Base-by-base conservation (phyloP, 2,888 invertebrate species). In the Rhabditoides inermis region DNA sequence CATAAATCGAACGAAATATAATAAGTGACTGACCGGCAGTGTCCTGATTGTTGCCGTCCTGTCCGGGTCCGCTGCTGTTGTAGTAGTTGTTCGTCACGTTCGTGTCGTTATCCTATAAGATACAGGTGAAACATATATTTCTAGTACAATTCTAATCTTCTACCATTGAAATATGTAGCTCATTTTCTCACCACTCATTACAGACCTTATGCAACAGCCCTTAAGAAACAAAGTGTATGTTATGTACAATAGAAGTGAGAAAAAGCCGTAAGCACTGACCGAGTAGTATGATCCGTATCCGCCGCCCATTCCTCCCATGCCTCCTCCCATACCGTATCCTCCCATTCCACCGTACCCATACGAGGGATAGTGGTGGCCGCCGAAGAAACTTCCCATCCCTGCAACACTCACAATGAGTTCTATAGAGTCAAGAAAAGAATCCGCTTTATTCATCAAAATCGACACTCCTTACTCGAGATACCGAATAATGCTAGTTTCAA, bases 41-140 rank as follows among this genome's bases (percentile, higher is more conserved):
- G 7, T 37, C 45, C 23, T 40, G 18, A 18, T 51, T 26, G 28
- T 51, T 51, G 6, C 25, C 20, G 25, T 44, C 28, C 51, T 6
- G 35, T 51, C 46, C 27, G 46, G 41, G 28, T n/a, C n/a, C n/a
- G n/a, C n/a, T n/a, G n/a, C n/a, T 39, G 26, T 54, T 63, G 53
- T 68, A 68, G 51, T 68, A 68, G 55, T 68, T 68, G 50, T 69
- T 69, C 15, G 63, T 60, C 49, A 65, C 53, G 39, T 63, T 67
- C 4, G 70, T 70, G 47, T 70, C 70, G 51, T 70, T 70, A 49
- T 70, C 70, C 60, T 63, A 40, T 6, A 46, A 20, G n/a, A 18
- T 30, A 22, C 20, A 15, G 45, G n/a, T n/a, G n/a, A n/a, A n/a
- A n/a, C n/a, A n/a, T n/a, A n/a, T n/a, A n/a, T n/a, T n/a, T n/a